Base-by-base conservation (phyloP, 2,113 vertebrate species). In the Myrmecophaga tridactyla region DNA sequence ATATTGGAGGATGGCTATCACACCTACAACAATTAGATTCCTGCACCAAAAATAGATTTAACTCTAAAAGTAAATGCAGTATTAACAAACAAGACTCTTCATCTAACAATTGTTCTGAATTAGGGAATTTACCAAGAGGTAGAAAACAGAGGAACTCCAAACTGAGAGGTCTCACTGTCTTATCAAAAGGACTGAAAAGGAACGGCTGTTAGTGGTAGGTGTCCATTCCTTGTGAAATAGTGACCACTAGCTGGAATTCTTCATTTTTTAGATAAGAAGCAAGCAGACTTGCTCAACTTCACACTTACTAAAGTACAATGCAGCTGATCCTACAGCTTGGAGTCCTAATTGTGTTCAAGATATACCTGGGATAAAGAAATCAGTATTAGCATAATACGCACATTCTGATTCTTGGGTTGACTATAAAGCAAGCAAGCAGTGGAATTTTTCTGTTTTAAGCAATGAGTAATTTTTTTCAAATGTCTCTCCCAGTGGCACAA, bases 81-180 rank as follows among this genome's bases (percentile, higher is more conserved):
- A 6, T 48, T 65, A 63, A 69, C 53, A 86, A 78, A 94, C 76
- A 91, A 82, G 31, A 7, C 21, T 94, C 53, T 92, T 95, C 27
- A 90, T 18, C 56, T 96, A 36, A 75, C 34, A 62, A 72, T 27
- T 67, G 20, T 7, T 65, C 46, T 41, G 4, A 67, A 14, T 67
- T 70, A 85, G 34, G 13, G 43, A 48, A 69, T 94, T 80, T 94
- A 62, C 39, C 27, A 90, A 81, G 29, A 78, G 23, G 18, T 43
- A 77, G 34, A 80, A 60, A 56, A 72, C 41, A 46, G 2, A 84
- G 27, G 39, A 73, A 82, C 75, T 77, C 75, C 34, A 87, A 78
- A 87, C 56, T 70, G 69, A 92, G 36, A 67, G 31, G 3, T 48
- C 60, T 77, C 29, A 34, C 29, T 69, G 14, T 87, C 80, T 84